Percentiles rank a stretch among this genome's conserved stretches.
Conservation (phyloP, 2,113 vertebrate genomes). For the Macaca fascicularis region T2T-MFA8v1.1 NC_088391.1:92870501-92871000, state of each 20-base stretch:
- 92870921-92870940: constrained; percentile 48
- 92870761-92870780: constrained; percentile 60
- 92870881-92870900: constrained; percentile 32
- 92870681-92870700: constrained; percentile 28
- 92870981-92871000: constrained; percentile 20
- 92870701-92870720: constrained; percentile 19
- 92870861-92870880: constrained; percentile 58
- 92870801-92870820: constrained; percentile 39
- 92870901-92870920: neutral
- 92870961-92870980: neutral
- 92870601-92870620: neutral
- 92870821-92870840: constrained; percentile 47
- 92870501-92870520: no score
- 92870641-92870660: neutral
- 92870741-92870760: constrained; percentile 67
- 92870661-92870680: neutral
- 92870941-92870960: constrained; percentile 7
- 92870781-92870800: constrained; percentile 66
- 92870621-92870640: neutral
- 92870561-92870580: neutral
- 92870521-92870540: neutral
- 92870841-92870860: constrained; percentile 55
- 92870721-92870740: constrained; percentile 58
- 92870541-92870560: neutral
- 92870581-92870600: neutral